Conservation (phyloP, 2,888 invertebrate species). For the Platycheirus rosarum region DNA sequence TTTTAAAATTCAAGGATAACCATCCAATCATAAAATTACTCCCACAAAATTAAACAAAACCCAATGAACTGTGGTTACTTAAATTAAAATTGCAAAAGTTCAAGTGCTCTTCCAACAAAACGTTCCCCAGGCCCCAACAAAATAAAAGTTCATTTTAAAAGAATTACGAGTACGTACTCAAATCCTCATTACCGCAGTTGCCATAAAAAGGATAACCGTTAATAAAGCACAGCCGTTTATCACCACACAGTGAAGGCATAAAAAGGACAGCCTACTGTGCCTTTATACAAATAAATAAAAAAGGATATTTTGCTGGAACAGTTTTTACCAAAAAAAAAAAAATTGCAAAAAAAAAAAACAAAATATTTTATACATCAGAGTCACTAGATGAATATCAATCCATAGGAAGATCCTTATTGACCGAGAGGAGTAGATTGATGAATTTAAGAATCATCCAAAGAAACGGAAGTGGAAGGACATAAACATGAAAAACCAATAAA, state of each 20-base stretch:
- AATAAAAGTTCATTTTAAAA: slow-evolving; percentile 4
- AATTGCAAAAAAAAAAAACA: not conserved
- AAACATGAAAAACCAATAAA: slow-evolving; percentile 65
- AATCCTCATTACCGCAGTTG: slow-evolving; percentile 39
- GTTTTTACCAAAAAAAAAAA: not conserved
- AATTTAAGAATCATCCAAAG: not conserved
- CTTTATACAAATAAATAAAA: not conserved
- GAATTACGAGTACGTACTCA: slow-evolving; percentile 13
- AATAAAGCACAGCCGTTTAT: slow-evolving; percentile 54
- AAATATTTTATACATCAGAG: slow-evolving; percentile 32
- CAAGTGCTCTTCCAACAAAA: slow-evolving; percentile 40
- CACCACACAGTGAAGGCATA: slow-evolving; percentile 8
- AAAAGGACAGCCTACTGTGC: slow-evolving; percentile 1
- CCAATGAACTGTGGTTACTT: slow-evolving; percentile 54
- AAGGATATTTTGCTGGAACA: not conserved
- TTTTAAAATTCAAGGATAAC: slow-evolving; percentile 40
- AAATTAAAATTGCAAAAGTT: slow-evolving; percentile 50
- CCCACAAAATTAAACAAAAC: slow-evolving; percentile 29
- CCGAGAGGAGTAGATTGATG: not conserved
- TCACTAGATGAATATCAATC: slow-evolving; percentile 59
- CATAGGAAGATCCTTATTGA: not conserved
- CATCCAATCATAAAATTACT: slow-evolving; percentile 64
- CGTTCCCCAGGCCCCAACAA: not conserved
- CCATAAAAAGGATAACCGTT: slow-evolving; percentile 60
- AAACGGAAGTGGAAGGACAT: slow-evolving; percentile 34